A percentile compares a stretch with the other conserved stretches of the same genome.
phyloP scores from a whole-genome alignment of 2,888 invertebrate genomes.

The Hemistola chrysoprasaria region DNA sequence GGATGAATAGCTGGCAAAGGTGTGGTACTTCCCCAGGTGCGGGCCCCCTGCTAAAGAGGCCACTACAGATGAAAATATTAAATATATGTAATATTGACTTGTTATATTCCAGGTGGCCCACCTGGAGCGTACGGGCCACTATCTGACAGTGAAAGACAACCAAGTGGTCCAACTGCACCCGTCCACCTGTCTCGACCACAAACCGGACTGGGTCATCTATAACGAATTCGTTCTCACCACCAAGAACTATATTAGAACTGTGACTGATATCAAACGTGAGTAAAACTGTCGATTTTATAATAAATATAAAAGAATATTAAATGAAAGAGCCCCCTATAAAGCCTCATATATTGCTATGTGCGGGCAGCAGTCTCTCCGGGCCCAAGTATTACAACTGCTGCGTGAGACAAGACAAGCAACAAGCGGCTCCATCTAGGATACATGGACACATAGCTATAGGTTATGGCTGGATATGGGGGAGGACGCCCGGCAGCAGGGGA shows the following conservation, averaged over 20 bases:
- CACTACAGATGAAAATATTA: neutral
- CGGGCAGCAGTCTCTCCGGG: too few relatives aligned
- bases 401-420: too few relatives aligned
- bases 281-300: constrained; percentile 30
- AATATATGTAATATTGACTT: neutral
- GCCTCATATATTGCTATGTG: too few relatives aligned
- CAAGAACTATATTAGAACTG: constrained; percentile 99
- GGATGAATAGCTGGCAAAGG: too few relatives aligned
- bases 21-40: too few relatives aligned
- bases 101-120: constrained; percentile 90
- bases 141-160: constrained; percentile 99
- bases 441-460: too few relatives aligned
- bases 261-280: constrained; percentile 99
- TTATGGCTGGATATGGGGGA: too few relatives aligned
- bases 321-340: too few relatives aligned
- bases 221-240: constrained; percentile 99
- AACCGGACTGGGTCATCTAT: constrained; percentile 99
- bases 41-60: too few relatives aligned
- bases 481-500: too few relatives aligned
- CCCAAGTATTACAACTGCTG: too few relatives aligned
- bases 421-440: too few relatives aligned
- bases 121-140: constrained; percentile 98
- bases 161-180: constrained; percentile 99
- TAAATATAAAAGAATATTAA: neutral
- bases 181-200: constrained; percentile 99